Conservation (phyloP, 2,113 vertebrate species). For the Heteronetta atricapilla region DNA sequence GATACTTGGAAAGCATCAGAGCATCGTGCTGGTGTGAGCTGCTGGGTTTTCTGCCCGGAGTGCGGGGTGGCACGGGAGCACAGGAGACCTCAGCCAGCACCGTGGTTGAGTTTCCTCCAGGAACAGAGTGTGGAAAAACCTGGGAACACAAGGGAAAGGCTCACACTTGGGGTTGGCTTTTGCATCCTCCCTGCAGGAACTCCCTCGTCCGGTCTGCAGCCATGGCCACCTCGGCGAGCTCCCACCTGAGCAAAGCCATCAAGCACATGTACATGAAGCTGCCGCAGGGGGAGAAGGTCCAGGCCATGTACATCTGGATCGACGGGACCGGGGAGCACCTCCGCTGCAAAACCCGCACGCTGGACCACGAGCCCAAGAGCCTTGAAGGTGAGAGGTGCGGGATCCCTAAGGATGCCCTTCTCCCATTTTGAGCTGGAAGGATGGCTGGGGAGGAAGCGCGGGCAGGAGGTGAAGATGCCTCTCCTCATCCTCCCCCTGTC, state of each 20-base stretch:
- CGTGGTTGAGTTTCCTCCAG: accelerated
- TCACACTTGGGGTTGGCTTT: not conserved
- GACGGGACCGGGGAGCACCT: slow-evolving; percentile 92
- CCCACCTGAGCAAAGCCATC: slow-evolving; percentile 88
- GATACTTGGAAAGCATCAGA: not conserved
- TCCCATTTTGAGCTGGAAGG: not conserved
- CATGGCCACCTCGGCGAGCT: slow-evolving; percentile 91
- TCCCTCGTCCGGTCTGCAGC: slow-evolving; percentile 37
- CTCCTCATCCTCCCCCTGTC: not conserved
- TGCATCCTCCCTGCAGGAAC: slow-evolving; percentile 49
- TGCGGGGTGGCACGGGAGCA: not conserved
- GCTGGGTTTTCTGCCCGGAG: not conserved
- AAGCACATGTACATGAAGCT: slow-evolving; percentile 92
- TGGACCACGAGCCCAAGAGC: slow-evolving; percentile 91
- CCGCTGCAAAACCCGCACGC: slow-evolving; percentile 91
- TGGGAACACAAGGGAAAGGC: accelerated
- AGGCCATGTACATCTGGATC: slow-evolving; percentile 95
- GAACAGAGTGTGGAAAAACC: not conserved
- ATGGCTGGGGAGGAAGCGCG: not conserved
- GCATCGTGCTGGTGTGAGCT: not conserved
- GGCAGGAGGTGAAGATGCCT: not conserved
- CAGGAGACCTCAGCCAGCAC: not conserved
- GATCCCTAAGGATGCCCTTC: accelerated
- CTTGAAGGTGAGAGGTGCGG: slow-evolving; percentile 84
- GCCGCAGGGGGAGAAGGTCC: slow-evolving; percentile 89